Evolutionary conservation across 2,797 vertebrate genomes (phyloP), one percentile per base, ranked within the genome.

Genomic region (Stomatorhinus walkeri): DNA sequence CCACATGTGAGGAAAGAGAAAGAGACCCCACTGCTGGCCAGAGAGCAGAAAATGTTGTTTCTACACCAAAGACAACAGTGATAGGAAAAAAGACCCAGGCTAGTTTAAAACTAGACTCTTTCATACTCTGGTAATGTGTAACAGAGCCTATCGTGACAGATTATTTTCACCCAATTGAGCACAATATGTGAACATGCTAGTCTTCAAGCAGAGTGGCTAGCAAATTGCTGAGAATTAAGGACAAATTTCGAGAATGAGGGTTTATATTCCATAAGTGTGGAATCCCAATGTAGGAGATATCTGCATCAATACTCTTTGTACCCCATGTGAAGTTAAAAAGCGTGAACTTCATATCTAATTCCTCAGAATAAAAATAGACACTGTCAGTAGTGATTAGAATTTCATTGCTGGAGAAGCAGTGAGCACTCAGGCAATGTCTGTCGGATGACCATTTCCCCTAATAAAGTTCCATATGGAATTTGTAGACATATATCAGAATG

Each of bases 1-100:
- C 84, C 91, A 91, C 52, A 89, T 79, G 8, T 36, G 46, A 40
- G 59, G 4, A 90, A 91, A 76, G 48, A 59, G 32, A 54, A 54
- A 83, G 88, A 52, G 61, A 43, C 9, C 7, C 24, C n/a, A 64
- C 86, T 68, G 59, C 40, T 68, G 56, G 40, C 48, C n/a, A 10
- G n/a, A 10, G 54, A 87, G 59, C 36, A n/a, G 22, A 43, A 64
- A 87, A 32, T 43, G 86, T 36, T 61, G 8, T 64, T 43, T 87
- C 59, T 87, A 43, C 22, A 48, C 43, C 43, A 84, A 84, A 51
- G 46, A 84, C 81, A 84, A 51, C 81, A 84, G 81, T 51, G 43
- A 51, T n/a, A 1, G 48, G 46, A 51, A 84, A 84, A 51, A 51
- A 84, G n/a, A 28, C 43, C n/a, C n/a, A 24, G 32, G 24, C 7